Evolutionary conservation across 2,797 vertebrate genomes (phyloP).

Genomic region (Takifugu ocellatus): DNA sequence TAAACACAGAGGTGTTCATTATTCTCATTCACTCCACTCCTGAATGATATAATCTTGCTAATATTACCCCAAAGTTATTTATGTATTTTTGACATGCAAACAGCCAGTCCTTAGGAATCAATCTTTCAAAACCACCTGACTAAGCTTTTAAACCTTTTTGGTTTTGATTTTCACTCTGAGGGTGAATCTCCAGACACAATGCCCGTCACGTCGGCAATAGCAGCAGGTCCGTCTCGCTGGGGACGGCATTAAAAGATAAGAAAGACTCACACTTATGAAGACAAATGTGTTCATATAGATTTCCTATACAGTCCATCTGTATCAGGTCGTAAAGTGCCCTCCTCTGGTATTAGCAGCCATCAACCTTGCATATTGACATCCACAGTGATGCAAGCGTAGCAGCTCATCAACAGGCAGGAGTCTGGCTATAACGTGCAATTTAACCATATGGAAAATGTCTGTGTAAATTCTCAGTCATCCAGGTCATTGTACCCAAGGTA

Average conservation of each 20-base stretch:
- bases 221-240: conserved; percentile 27
- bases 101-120: conserved; percentile 37
- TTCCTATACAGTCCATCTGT: conserved; percentile 61
- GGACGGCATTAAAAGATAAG: conserved; percentile 62
- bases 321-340: conserved; percentile 35
- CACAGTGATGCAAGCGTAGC: conserved; percentile 32
- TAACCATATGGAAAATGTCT: conserved; percentile 26
- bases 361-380: conserved; percentile 54
- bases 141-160: conserved; percentile 29
- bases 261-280: conserved; percentile 59
- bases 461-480: too few relatives aligned
- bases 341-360: conserved; percentile 51
- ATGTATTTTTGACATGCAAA: conserved; percentile 20
- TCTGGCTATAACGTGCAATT: conserved; percentile 20
- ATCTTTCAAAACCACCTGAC: conserved; percentile 43
- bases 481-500: too few relatives aligned
- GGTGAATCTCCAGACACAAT: conserved; percentile 47
- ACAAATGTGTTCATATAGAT: conserved; percentile 64
- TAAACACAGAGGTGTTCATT: too few relatives aligned
- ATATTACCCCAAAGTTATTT: not conserved
- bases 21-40: not conserved
- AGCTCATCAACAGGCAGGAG: conserved; percentile 28
- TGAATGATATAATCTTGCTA: not conserved
- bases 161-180: conserved; percentile 36
- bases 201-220: conserved; percentile 61